phyloP scores from a whole-genome alignment of 2,113 vertebrate species.

The Zapornia atra region DNA sequence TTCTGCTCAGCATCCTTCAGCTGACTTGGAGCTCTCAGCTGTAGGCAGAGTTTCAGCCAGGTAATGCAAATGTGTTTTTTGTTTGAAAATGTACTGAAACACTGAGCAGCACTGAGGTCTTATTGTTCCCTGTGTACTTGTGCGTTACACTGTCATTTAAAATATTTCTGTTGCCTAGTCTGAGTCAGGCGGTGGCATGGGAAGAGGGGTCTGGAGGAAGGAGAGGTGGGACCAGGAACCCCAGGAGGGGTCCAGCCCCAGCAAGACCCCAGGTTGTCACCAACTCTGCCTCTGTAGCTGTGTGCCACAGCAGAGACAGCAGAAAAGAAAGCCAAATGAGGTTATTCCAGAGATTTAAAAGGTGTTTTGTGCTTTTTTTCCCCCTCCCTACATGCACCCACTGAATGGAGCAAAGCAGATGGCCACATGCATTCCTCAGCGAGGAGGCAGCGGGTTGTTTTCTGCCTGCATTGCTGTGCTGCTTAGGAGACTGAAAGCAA shows the following conservation, averaged over 20 bases:
- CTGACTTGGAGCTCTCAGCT: not conserved
- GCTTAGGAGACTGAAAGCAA: not conserved
- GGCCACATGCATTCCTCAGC: not conserved
- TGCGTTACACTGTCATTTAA: not conserved
- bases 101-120: not conserved
- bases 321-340: not conserved
- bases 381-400: not conserved
- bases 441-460: not conserved
- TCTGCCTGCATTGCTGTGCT: not conserved
- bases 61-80: not conserved
- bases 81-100: not conserved
- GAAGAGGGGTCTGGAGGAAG: not conserved
- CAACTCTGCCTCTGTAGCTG: not conserved
- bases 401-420: not conserved
- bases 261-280: not conserved
- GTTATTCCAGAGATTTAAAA: not conserved
- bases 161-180: not conserved
- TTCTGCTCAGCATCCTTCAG: not conserved
- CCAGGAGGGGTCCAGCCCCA: not conserved
- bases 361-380: not conserved
- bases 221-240: not conserved
- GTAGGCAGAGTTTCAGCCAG: not conserved
- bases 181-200: fast-evolving
- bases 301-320: fast-evolving
- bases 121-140: no score